Percentiles rank a stretch among this genome's conserved stretches.
Conservation (phyloP, 2,113 vertebrate genomes). For the Paramisgurnus dabryanus region DNA sequence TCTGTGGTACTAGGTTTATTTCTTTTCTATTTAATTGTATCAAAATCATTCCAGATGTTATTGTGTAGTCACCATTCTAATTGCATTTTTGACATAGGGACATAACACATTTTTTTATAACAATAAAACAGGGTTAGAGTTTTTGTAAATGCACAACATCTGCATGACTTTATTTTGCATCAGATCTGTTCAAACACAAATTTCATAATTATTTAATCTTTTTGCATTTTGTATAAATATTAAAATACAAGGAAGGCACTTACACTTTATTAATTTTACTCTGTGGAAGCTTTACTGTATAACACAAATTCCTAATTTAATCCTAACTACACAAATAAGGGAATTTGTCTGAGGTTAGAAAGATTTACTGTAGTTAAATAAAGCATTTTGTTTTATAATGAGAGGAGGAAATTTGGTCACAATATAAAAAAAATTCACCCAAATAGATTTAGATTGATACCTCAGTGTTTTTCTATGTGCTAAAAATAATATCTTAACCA, state of each 20-base stretch:
- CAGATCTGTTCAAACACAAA: not conserved
- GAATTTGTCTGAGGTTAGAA: not conserved
- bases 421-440: not conserved
- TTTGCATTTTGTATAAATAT: not conserved
- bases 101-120: too few species aligned
- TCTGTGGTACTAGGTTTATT: not conserved
- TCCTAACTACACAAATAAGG: too few species aligned
- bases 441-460: not conserved
- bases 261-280: not conserved
- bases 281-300: not conserved
- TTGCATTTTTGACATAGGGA: too few species aligned
- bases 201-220: not conserved
- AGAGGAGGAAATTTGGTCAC: not conserved
- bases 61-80: not conserved
- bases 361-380: not conserved
- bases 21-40: not conserved
- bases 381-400: not conserved
- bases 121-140: conserved; percentile 3
- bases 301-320: too few species aligned
- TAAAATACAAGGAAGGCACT: not conserved
- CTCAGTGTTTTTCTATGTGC: not conserved
- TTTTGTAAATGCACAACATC: not conserved
- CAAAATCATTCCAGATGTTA: not conserved
- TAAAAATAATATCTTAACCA: conserved; percentile 15
- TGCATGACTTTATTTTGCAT: not conserved